phyloP scores from a whole-genome alignment of 2,888 invertebrate genomes.

The Pachymerium ferrugineum region DNA sequence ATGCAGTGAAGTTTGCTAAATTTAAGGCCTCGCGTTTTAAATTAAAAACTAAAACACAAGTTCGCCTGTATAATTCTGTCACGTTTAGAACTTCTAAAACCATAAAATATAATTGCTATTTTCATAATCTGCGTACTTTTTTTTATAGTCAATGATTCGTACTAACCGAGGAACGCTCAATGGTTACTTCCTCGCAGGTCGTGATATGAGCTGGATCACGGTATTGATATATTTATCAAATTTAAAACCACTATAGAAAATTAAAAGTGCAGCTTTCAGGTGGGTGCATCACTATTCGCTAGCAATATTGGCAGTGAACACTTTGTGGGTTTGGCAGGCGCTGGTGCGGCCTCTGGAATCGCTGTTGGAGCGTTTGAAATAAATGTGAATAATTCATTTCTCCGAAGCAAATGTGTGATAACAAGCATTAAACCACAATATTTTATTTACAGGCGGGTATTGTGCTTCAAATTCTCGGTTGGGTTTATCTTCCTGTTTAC shows the following conservation, averaged over 20 bases:
- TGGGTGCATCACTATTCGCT: conserved; percentile 53
- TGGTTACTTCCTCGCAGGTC: conserved; percentile 51
- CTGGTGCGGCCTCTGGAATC: conserved; percentile 51
- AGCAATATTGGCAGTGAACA: conserved; percentile 53
- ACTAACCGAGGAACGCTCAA: conserved; percentile 46
- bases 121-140: conserved; percentile 34
- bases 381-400: too few relatives aligned
- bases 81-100: too few relatives aligned
- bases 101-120: too few relatives aligned
- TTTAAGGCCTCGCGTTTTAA: too few relatives aligned
- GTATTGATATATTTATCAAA: too few relatives aligned
- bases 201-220: conserved; percentile 50
- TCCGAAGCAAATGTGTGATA: too few relatives aligned
- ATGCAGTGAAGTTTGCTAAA: too few relatives aligned
- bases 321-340: conserved; percentile 52
- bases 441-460: conserved; percentile 47
- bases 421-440: background rate
- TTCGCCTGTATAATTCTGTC: too few relatives aligned
- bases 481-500: conserved; percentile 50
- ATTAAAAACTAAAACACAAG: too few relatives aligned
- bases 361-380: conserved; percentile 52
- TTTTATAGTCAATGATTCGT: conserved; percentile 47
- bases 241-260: too few relatives aligned
- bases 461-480: conserved; percentile 47
- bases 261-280: too few relatives aligned